Conservation (phyloP, 2,113 vertebrate genomes). For the Pipra filicauda region DNA sequence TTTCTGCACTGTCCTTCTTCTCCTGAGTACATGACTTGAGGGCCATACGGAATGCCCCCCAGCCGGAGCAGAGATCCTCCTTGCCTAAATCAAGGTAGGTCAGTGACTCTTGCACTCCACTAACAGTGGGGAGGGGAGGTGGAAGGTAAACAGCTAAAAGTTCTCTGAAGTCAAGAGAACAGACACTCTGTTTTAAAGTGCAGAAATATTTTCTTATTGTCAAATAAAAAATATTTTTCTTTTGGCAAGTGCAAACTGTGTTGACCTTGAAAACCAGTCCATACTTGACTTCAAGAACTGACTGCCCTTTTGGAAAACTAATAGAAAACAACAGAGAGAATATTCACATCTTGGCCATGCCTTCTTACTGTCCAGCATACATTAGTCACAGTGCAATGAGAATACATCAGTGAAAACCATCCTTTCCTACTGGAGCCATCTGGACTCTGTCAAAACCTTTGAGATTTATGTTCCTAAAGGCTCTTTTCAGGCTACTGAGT, state of each 20-base stretch:
- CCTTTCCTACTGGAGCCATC: conserved; percentile 4
- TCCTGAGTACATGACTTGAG: not conserved
- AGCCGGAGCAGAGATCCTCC: not conserved
- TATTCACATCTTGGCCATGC: conserved; percentile 8
- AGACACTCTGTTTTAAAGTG: not conserved
- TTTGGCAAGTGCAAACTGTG: not conserved
- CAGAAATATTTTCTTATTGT: not conserved
- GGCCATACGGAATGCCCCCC: not conserved
- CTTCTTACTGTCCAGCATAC: not conserved
- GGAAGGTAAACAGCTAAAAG: not conserved
- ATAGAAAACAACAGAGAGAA: not conserved
- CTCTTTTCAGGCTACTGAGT: not conserved
- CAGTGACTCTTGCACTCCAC: not conserved
- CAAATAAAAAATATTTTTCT: not conserved
- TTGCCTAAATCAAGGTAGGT: not conserved
- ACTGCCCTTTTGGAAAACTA: not conserved
- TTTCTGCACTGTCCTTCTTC: not conserved
- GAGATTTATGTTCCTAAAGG: not conserved
- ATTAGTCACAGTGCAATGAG: not conserved
- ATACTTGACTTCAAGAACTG: not conserved
- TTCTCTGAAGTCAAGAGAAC: not conserved
- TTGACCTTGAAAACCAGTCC: not conserved
- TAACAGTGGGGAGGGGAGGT: not conserved
- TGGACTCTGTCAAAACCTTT: conserved; percentile 24
- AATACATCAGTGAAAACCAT: not conserved